These are phyloP conservation scores for Tenthredo mesomela DNA, from an alignment of 2,888 invertebrate species.

Conservation along the genomic window DNA sequence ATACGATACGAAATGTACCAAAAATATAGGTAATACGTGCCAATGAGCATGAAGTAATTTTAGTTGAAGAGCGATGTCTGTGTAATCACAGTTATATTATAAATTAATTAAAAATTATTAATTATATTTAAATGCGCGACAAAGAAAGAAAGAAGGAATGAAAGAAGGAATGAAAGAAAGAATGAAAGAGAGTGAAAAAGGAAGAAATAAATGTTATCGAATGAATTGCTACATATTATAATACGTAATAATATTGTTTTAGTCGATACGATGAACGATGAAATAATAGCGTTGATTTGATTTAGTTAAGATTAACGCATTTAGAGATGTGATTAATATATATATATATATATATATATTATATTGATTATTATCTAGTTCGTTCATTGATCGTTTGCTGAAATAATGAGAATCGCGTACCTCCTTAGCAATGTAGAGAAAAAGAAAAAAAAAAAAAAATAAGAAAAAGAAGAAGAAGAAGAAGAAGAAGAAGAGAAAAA, in stretches of 20 bases:
- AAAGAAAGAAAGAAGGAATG: background rate
- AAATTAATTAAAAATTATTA: conserved; percentile 29
- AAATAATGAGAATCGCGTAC: conserved; percentile 13
- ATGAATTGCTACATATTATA: conserved; percentile 2
- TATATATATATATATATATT: too few relatives aligned
- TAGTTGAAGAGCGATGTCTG: conserved; percentile 36
- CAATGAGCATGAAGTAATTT: conserved; percentile 58
- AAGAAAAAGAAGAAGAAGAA: too few relatives aligned
- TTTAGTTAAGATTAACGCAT: background rate
- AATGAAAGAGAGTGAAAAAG: conserved; percentile 1
- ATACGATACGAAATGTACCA: conserved; percentile 57
- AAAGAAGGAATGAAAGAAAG: background rate
- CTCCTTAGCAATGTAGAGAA: conserved; percentile 37
- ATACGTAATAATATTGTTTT: background rate
- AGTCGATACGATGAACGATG: background rate
- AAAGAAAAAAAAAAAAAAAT: background rate
- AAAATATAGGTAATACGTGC: conserved; percentile 57
- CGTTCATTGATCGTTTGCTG: background rate
- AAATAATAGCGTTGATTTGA: conserved; percentile 1
- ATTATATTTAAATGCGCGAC: background rate
- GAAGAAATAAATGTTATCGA: background rate
- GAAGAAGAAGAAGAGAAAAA: background rate
- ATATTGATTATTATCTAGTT: background rate
- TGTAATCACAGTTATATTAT: conserved; percentile 13
- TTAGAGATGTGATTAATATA: background rate